phyloP scores from a whole-genome alignment of 2,797 vertebrate species.

The Poliocrania exsul region DNA sequence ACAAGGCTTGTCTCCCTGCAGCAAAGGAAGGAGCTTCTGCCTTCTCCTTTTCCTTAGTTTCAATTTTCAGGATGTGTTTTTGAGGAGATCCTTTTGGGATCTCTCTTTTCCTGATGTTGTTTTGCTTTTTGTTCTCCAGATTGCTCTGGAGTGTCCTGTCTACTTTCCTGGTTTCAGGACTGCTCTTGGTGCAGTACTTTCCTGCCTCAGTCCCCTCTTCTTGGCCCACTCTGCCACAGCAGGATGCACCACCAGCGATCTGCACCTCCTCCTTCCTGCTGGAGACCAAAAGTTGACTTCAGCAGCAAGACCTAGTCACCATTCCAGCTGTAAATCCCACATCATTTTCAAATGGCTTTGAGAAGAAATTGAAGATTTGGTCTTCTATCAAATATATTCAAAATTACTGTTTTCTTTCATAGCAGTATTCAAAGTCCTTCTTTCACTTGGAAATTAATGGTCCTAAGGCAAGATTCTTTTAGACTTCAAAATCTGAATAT shows the following conservation, averaged over 20 bases:
- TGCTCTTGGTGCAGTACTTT: background rate
- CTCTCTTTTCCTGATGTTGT: background rate
- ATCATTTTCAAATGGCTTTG: background rate
- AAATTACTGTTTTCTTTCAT: background rate
- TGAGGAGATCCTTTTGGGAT: background rate
- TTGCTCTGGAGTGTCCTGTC: background rate
- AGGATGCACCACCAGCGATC: background rate
- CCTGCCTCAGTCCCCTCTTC: background rate
- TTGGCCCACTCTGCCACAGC: background rate
- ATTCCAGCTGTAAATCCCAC: background rate
- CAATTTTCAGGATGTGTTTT: background rate
- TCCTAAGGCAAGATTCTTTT: background rate
- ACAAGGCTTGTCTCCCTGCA: accelerated
- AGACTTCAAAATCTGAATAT: background rate
- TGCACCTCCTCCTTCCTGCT: background rate
- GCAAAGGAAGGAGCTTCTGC: background rate
- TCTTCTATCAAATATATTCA: background rate
- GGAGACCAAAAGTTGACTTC: background rate
- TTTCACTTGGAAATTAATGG: background rate
- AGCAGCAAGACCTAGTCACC: background rate
- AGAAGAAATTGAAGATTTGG: background rate
- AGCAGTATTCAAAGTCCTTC: background rate
- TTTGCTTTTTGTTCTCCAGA: background rate
- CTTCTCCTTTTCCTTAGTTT: background rate
- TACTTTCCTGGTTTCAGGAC: background rate